phyloP scores from a whole-genome alignment of 1,140 invertebrate species.

The Drosophila littoralis region DNA sequence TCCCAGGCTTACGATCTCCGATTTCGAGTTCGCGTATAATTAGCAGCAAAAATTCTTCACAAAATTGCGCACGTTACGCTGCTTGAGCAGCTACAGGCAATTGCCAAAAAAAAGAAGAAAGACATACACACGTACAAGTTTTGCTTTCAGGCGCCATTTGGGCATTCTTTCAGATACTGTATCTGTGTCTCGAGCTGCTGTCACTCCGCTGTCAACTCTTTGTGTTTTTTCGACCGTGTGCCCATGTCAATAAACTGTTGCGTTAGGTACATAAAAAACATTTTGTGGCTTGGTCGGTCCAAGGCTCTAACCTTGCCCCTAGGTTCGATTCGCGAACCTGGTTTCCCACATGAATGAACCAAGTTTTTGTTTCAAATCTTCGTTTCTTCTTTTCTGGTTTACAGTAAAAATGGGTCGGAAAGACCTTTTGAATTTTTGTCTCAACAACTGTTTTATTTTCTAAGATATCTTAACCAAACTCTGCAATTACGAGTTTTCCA shows the following conservation, averaged over 20 bases:
- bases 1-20: slow-evolving; percentile 29
- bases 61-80: slow-evolving; percentile 54
- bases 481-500: no score
- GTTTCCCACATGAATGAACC: neutral
- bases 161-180: slow-evolving; percentile 5
- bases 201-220: slow-evolving; percentile 2
- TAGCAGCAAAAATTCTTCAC: slow-evolving; percentile 43
- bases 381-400: no score
- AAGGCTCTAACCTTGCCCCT: no score
- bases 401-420: no score
- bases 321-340: no score
- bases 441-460: no score
- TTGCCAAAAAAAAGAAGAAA: slow-evolving; percentile 30
- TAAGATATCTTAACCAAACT: no score
- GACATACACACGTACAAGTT: neutral
- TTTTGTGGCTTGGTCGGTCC: no score
- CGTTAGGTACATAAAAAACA: no score
- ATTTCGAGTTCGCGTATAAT: slow-evolving; percentile 48
- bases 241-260: slow-evolving; percentile 1
- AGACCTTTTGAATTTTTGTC: no score
- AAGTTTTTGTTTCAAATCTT: neutral
- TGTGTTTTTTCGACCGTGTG: neutral
- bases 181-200: slow-evolving; percentile 21
- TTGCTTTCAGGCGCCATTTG: slow-evolving; percentile 35
- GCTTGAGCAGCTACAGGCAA: slow-evolving; percentile 14